phyloP scores from a whole-genome alignment of 2,113 vertebrate species.

The Elanus axillaris region DNA sequence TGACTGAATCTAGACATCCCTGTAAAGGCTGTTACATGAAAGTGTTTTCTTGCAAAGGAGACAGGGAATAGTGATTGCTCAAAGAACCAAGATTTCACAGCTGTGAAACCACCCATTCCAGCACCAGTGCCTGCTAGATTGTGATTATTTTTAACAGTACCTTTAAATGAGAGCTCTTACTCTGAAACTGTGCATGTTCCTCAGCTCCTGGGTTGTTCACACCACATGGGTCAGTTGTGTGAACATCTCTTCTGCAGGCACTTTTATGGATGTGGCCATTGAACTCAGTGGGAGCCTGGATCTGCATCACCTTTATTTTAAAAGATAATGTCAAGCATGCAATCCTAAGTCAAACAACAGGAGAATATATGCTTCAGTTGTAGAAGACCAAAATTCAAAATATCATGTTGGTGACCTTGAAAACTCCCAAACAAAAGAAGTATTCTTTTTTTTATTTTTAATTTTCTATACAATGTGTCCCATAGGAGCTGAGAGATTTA shows the following conservation, averaged over 20 bases:
- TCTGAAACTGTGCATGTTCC: background rate
- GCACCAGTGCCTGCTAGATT: background rate
- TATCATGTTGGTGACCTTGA: background rate
- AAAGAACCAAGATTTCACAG: background rate
- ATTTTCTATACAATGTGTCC: background rate
- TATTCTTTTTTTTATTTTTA: background rate
- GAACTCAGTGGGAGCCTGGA: background rate
- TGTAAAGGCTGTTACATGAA: background rate
- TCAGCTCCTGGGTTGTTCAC: background rate
- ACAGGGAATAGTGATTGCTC: fast-evolving
- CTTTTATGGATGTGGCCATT: background rate
- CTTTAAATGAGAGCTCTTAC: background rate
- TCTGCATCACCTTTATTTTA: background rate
- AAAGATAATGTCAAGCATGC: constrained; percentile 18
- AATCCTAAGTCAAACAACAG: background rate
- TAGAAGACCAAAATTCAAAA: background rate
- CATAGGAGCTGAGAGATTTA: background rate
- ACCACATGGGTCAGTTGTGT: background rate
- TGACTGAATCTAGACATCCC: background rate
- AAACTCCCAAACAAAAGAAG: background rate
- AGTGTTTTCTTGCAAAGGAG: background rate
- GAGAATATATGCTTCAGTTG: fast-evolving
- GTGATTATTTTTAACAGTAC: background rate
- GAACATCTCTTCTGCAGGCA: background rate
- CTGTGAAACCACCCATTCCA: background rate